Evolutionary conservation across 1,140 invertebrate genomes (phyloP).

Genomic region (Dinoponera quadriceps): DNA sequence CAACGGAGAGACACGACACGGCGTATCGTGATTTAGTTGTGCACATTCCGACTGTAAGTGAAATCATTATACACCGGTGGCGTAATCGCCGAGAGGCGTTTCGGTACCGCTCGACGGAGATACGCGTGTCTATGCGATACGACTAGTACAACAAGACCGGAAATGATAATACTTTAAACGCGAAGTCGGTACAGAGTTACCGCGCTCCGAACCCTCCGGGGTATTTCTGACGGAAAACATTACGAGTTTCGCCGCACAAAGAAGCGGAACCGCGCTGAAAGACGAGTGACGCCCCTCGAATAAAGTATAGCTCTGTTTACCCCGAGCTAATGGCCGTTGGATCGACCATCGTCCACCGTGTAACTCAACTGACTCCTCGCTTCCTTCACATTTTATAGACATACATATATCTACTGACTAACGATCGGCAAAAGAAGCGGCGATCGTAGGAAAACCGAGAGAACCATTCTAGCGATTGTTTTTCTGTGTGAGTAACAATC

Average conservation of each 20-base stretch:
- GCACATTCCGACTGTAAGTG: not conserved
- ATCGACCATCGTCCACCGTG: slow-evolving; percentile 81
- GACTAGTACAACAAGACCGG: not conserved
- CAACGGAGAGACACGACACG: not conserved
- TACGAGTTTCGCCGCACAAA: slow-evolving; percentile 77
- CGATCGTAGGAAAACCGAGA: slow-evolving; percentile 42
- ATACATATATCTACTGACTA: slow-evolving; percentile 47
- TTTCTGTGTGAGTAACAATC: no score
- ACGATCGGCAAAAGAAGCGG: slow-evolving; percentile 47
- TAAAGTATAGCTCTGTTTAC: slow-evolving; percentile 86
- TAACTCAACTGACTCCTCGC: slow-evolving; percentile 69
- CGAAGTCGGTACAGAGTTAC: slow-evolving; percentile 27
- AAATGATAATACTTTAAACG: slow-evolving; percentile 46
- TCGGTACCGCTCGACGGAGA: not conserved
- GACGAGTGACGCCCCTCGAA: slow-evolving; percentile 82
- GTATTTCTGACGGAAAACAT: slow-evolving; percentile 67
- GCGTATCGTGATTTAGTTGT: not conserved
- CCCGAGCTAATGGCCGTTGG: slow-evolving; percentile 83
- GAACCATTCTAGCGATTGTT: not conserved
- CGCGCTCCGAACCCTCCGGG: slow-evolving; percentile 27
- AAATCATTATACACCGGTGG: not conserved
- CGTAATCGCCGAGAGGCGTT: slow-evolving; percentile 25
- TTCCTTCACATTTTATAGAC: slow-evolving; percentile 63
- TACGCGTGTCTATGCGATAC: slow-evolving; percentile 1
- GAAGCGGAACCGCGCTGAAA: slow-evolving; percentile 81